A percentile compares a stretch with the other conserved stretches of the same genome.
Evolutionary conservation across 2,113 vertebrate genomes (phyloP).

Genomic region (Archocentrus centrarchus): DNA sequence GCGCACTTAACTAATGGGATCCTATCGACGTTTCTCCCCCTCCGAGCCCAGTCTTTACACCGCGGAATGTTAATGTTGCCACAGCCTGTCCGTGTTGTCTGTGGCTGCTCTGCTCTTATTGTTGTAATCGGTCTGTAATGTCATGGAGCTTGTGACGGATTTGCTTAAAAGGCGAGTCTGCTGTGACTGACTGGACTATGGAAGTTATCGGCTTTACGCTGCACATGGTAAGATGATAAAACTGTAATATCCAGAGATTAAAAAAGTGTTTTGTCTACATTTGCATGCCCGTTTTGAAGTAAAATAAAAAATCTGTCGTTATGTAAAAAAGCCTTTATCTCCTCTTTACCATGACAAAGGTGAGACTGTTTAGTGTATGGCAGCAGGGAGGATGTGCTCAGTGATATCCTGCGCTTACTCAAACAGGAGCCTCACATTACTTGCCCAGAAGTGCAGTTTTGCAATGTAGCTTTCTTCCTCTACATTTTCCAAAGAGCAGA

Average conservation of each 20-base stretch:
- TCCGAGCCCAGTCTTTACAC: slow-evolving; percentile 55
- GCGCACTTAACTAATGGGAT: slow-evolving; percentile 79
- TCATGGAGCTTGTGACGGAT: slow-evolving; percentile 59
- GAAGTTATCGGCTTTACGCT: slow-evolving; percentile 41
- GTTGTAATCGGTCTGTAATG: slow-evolving; percentile 56
- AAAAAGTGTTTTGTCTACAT: neutral
- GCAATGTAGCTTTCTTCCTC: slow-evolving; percentile 67
- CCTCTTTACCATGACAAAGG: slow-evolving; percentile 29
- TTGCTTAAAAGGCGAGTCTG: slow-evolving; percentile 40
- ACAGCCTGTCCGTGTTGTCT: slow-evolving; percentile 63
- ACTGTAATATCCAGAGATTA: neutral
- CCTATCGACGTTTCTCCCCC: slow-evolving; percentile 64
- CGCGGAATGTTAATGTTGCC: slow-evolving; percentile 74
- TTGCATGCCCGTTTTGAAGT: slow-evolving; percentile 2
- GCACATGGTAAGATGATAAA: slow-evolving; percentile 58
- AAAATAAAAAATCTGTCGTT: neutral
- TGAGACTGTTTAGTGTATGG: slow-evolving; percentile 61
- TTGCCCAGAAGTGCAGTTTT: slow-evolving; percentile 77
- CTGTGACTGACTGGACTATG: slow-evolving; percentile 47
- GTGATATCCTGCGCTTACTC: slow-evolving; percentile 59
- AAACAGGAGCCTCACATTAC: slow-evolving; percentile 68
- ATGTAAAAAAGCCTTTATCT: slow-evolving; percentile 35
- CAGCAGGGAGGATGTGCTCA: slow-evolving; percentile 55
- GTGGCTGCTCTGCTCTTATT: slow-evolving; percentile 55
- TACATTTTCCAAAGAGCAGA: slow-evolving; percentile 79